Evolutionary conservation across 2,888 invertebrate genomes (phyloP), one percentile per base, ranked within the genome.

Genomic region (Microplitis deprimator): DNA sequence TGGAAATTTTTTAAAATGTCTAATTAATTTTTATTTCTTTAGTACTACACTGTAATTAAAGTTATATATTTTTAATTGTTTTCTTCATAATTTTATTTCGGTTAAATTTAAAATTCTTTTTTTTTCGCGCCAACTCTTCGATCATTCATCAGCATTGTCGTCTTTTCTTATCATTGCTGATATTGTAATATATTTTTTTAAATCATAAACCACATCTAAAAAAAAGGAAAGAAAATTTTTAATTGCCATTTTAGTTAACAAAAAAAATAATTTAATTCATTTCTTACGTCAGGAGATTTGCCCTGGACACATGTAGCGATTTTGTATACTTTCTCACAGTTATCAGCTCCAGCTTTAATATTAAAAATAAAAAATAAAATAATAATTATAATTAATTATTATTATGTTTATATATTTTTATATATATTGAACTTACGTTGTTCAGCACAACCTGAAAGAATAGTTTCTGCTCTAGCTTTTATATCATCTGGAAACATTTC

Each of bases 181-280:
- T 65, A 69, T 16, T 17, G 60, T 62, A 13, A 38, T 76, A 64
- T 29, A 50, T 68, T 62, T 7, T 20, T 64, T 87, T 85, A 88
- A 68, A 87, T 68, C 84, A 88, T 84, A 83, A 88, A 88, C 87
- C 87, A 88, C 75, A 88, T 64, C 88, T 88, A 80, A 39, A 82
- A 82, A 79, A 65, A 17, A 61, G 8, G 4, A 40, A 20, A 67
- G 6, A 8, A 39, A 6, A 62, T 41, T 39, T 13, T 40, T 59
- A 7, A 41, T 61, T 69, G 13, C 16, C 29, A 20, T 59, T 59
- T 64, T 61, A 65, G 17, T 64, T 70, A 40, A 20, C 29, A 50
- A n/a, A 72, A 72, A 40, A 39, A 65, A 17, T 67, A n/a, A 69
- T n/a, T 38, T 39, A 17, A 38, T 38, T 61, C 39, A 62, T 69